A percentile compares a stretch with the other conserved stretches of the same genome.
phyloP scores from a whole-genome alignment of 2,113 vertebrate species.

The Eulemur rufifrons region DNA sequence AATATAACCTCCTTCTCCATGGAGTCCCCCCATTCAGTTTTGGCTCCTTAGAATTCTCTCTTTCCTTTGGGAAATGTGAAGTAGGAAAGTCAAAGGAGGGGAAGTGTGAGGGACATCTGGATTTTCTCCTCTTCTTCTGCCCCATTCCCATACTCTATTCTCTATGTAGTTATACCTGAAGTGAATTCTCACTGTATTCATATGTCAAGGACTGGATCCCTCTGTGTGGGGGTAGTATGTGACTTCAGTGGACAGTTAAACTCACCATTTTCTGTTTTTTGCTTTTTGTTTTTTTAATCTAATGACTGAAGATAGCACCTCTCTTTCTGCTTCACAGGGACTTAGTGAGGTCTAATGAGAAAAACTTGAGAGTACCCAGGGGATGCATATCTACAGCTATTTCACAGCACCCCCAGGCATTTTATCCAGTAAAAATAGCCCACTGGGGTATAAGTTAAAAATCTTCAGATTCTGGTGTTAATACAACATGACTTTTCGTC shows the following conservation, averaged over 20 bases:
- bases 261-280: not conserved
- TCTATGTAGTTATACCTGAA: not conserved
- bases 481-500: not conserved
- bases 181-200: not conserved
- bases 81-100: not conserved
- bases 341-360: not conserved
- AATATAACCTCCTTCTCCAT: not conserved
- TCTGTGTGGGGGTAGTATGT: not conserved
- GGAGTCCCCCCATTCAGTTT: not conserved
- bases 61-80: not conserved
- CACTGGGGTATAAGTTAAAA: constrained; percentile 48
- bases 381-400: not conserved
- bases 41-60: not conserved
- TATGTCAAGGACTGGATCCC: not conserved
- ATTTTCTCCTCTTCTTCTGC: not conserved
- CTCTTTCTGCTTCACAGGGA: constrained; percentile 20
- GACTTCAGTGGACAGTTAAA: not conserved
- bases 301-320: not conserved
- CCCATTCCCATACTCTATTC: not conserved
- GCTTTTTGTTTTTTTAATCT: not conserved
- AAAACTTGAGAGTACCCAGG: not conserved
- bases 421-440: constrained; percentile 51
- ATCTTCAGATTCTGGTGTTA: constrained; percentile 34
- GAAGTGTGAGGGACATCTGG: not conserved
- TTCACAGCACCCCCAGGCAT: constrained; percentile 14